Base-by-base conservation (phyloP, 2,113 vertebrate species). In the Lagopus leucura region DNA sequence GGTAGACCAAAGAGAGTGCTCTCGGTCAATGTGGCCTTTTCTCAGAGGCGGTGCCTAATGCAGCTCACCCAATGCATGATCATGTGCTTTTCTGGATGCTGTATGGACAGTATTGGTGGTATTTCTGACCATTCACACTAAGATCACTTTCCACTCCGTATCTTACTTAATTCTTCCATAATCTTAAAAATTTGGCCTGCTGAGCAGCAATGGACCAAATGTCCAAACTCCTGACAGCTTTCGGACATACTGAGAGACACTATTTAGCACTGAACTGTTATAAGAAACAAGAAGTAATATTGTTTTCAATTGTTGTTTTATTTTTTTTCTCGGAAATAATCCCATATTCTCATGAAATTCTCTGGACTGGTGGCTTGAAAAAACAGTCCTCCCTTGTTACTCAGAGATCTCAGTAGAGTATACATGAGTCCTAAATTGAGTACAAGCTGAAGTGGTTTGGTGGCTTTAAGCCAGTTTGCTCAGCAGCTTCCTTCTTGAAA, bases 401-500 rank as follows among this genome's bases (percentile, higher is more conserved):
- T 85, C 5, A 3, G 73, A 70, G 27, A 22, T 42, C 45, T 86
- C 73, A 32, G 16, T 20, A 27, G 36, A 73, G 32, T 4, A 61
- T 45, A 54, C 71, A 18, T 1, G 1, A 54, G 34, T 42, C 43
- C 25, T 17, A 45, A 28, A 42, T 65, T 38, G 32, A 80, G 21
- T 32, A 80, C 17, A 9, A 74, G 42, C 67, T 74, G 89, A 95
- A 95, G 94, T 88, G 72, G 25, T 76, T 70, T 73, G 38, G 25
- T 92, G 94, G 89, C 89, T 38, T 42, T 52, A 92, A 89, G 82
- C 82, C 89, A 80, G 72, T 42, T 85, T 83, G 27, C 32, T 95
- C 82, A 93, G 52, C 20, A 64, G 20, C 43, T 67, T 77, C 60
- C 11, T 52, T 75, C 8, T 50, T 83, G 69, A 70, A 74, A 66